Evolutionary conservation across 2,888 invertebrate species (phyloP).

Genomic region (Phaonia tiefii): DNA sequence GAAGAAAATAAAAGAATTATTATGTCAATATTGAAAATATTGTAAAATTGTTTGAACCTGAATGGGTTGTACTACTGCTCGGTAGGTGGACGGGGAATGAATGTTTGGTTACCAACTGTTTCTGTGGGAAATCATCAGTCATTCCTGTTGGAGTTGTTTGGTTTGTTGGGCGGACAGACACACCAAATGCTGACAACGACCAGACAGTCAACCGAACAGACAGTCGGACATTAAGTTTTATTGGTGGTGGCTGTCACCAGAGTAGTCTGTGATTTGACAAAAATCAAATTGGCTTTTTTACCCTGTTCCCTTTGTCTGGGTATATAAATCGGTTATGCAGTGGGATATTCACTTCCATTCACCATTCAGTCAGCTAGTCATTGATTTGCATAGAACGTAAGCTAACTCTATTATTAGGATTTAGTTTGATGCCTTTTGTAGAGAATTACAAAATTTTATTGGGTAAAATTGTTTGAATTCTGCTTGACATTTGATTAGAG

Average conservation of each 20-base stretch:
- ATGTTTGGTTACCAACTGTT: constrained; percentile 32
- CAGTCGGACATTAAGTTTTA: constrained; percentile 58
- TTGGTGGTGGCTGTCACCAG: constrained; percentile 61
- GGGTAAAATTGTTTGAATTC: constrained; percentile 25
- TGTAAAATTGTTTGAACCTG: constrained; percentile 10
- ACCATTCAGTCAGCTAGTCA: constrained; percentile 10
- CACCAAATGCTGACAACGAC: neutral
- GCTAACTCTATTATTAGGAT: constrained; percentile 57
- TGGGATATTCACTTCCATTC: too few relatives aligned
- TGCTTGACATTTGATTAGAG: constrained; percentile 29
- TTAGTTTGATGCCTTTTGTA: constrained; percentile 34
- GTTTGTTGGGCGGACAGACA: neutral
- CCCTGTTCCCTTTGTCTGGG: neutral
- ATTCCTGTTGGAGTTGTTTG: constrained; percentile 54
- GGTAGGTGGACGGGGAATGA: neutral
- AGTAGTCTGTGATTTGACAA: constrained; percentile 65
- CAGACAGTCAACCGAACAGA: constrained; percentile 18
- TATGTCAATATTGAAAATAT: constrained; percentile 64
- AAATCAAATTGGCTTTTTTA: constrained; percentile 62
- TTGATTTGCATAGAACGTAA: constrained; percentile 59
- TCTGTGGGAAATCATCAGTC: constrained; percentile 12
- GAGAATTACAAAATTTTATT: neutral
- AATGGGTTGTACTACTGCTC: neutral
- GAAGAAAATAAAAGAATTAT: constrained; percentile 43
- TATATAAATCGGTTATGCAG: neutral